Conservation (phyloP, 2,888 invertebrate species). For the Agriopis leucophaearia region DNA sequence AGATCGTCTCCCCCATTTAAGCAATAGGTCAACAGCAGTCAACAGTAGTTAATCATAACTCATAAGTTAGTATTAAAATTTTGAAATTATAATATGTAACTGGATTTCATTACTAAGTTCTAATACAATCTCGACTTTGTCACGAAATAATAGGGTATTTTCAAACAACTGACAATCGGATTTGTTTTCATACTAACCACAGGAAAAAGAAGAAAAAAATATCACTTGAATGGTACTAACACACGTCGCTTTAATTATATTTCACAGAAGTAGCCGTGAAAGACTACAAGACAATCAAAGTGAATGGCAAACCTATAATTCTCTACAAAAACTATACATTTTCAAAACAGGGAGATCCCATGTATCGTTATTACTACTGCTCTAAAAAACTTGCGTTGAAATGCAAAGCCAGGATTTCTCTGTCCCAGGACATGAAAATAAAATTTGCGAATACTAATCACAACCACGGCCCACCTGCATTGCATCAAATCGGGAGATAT, state of each 20-base stretch:
- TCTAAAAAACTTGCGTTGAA: constrained; percentile 19
- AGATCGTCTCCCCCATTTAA: too few relatives aligned
- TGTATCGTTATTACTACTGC: constrained; percentile 22
- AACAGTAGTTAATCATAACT: too few relatives aligned
- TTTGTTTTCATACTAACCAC: too few relatives aligned
- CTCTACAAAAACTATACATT: constrained; percentile 31
- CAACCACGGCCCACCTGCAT: constrained; percentile 10
- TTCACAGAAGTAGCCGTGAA: not conserved
- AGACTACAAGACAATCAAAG: not conserved
- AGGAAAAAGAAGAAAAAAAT: too few relatives aligned
- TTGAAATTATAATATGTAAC: too few relatives aligned
- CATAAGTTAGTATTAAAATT: too few relatives aligned
- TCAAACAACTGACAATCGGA: too few relatives aligned
- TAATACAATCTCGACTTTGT: too few relatives aligned
- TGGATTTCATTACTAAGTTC: too few relatives aligned
- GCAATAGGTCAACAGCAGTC: too few relatives aligned
- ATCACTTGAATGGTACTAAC: too few relatives aligned
- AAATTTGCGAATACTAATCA: constrained; percentile 1
- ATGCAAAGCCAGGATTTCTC: constrained; percentile 18
- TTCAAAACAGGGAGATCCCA: constrained; percentile 8
- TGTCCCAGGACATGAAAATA: constrained; percentile 1
- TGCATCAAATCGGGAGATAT: not conserved
- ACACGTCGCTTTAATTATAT: not conserved
- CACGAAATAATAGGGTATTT: not conserved
- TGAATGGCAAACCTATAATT: constrained; percentile 18